These are phyloP conservation scores for Zonotrichia albicollis DNA, from an alignment of 2,797 vertebrate genomes.

Conservation along the genomic window DNA sequence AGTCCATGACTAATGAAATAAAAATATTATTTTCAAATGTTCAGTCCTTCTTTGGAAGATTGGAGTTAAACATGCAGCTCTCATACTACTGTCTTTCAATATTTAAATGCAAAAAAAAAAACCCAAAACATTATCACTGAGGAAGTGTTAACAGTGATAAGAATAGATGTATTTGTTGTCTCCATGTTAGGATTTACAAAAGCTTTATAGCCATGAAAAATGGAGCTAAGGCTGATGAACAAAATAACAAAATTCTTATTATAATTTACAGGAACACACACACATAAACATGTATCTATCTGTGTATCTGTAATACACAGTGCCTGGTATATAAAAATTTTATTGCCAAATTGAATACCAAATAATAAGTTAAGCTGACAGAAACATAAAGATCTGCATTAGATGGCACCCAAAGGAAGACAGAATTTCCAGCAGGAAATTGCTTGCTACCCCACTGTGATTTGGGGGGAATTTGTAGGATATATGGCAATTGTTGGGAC, in stretches of 20 bases:
- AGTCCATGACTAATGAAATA: neutral
- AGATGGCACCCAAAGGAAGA: conserved; percentile 43
- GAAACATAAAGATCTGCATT: conserved; percentile 24
- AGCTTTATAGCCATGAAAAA: conserved; percentile 18
- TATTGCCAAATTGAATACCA: conserved; percentile 54
- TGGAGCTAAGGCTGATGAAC: neutral
- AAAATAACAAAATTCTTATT: conserved; percentile 10
- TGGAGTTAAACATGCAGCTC: neutral
- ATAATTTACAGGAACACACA: conserved; percentile 30
- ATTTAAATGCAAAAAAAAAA: conserved; percentile 7
- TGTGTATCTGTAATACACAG: conserved; percentile 6
- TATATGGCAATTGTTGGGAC: neutral
- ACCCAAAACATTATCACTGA: neutral
- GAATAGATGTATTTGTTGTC: neutral
- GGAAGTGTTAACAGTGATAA: neutral
- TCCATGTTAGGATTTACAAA: neutral
- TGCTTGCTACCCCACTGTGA: rapidly evolving
- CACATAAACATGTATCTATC: conserved; percentile 7
- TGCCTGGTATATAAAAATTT: conserved; percentile 28
- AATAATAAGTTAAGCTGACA: conserved; percentile 57
- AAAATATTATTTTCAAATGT: neutral
- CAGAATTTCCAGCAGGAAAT: conserved; percentile 19
- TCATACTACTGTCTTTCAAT: neutral
- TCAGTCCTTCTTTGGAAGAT: neutral
- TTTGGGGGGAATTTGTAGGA: neutral